These are phyloP conservation scores for Conus canariensis DNA, from an alignment of 2,888 invertebrate genomes.

Conservation along the genomic window DNA sequence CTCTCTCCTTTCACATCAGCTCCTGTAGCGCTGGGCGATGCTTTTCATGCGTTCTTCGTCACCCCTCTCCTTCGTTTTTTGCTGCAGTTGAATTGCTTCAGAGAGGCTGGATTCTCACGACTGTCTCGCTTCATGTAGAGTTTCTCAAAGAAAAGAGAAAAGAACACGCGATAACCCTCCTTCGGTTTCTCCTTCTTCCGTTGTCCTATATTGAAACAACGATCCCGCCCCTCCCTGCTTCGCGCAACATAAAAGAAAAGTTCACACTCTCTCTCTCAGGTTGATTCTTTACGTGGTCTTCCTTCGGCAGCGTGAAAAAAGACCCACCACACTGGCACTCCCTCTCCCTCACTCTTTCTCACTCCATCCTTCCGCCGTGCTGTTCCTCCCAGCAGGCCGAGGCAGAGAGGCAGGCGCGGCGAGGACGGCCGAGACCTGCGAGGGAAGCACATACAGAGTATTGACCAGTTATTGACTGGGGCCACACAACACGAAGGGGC, in stretches of 20 bases:
- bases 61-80: too few relatives aligned
- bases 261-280: too few relatives aligned
- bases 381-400: neutral
- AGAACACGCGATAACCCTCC: neutral
- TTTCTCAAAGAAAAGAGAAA: too few relatives aligned
- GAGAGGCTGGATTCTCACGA: too few relatives aligned
- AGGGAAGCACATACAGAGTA: neutral
- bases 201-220: too few relatives aligned
- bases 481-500: neutral
- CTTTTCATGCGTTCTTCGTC: too few relatives aligned
- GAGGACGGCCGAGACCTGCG: neutral
- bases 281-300: neutral
- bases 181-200: neutral
- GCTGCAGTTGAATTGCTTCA: too few relatives aligned
- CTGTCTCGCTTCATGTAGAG: too few relatives aligned
- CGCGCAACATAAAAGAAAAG: too few relatives aligned
- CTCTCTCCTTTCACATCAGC: neutral
- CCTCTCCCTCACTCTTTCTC: conserved; percentile 21
- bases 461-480: conserved; percentile 3
- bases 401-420: neutral
- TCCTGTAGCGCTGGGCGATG: neutral
- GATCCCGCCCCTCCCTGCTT: too few relatives aligned
- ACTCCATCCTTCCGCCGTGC: neutral
- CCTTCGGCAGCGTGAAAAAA: too few relatives aligned
- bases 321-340: neutral